A percentile compares a stretch with the other conserved stretches of the same genome.
phyloP scores from a whole-genome alignment of 2,888 invertebrate genomes.

The Rhagium mordax region DNA sequence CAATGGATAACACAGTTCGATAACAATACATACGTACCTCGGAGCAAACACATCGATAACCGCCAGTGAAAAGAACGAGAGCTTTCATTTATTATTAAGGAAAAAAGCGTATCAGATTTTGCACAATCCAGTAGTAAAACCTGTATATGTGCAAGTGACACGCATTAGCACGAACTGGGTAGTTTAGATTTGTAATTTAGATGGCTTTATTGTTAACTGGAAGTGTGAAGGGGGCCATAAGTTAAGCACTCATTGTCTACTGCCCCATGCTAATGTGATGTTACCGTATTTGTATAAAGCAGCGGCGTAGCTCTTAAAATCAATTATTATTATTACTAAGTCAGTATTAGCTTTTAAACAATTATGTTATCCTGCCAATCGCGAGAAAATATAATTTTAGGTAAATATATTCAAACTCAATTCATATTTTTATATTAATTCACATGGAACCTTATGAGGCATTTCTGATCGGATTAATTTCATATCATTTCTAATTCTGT shows the following conservation, averaged over 20 bases:
- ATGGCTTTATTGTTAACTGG: constrained; percentile 34
- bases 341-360: too few relatives aligned
- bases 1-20: constrained; percentile 21
- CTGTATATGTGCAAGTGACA: background rate
- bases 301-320: constrained; percentile 9
- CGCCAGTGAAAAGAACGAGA: background rate
- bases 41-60: background rate
- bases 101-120: constrained; percentile 26
- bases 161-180: constrained; percentile 16
- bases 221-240: constrained; percentile 41
- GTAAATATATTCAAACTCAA: too few relatives aligned
- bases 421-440: too few relatives aligned
- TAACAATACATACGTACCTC: background rate
- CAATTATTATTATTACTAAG: too few relatives aligned
- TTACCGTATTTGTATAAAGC: background rate
- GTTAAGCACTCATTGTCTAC: constrained; percentile 30
- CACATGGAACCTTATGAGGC: too few relatives aligned
- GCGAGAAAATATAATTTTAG: too few relatives aligned
- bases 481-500: too few relatives aligned
- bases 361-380: too few relatives aligned
- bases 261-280: constrained; percentile 24
- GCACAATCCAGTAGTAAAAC: constrained; percentile 19
- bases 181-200: constrained; percentile 43
- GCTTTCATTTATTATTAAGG: background rate
- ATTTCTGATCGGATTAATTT: too few relatives aligned